Base-by-base conservation (phyloP, 1,140 invertebrate species). In the Drosophila gunungcola region DNA sequence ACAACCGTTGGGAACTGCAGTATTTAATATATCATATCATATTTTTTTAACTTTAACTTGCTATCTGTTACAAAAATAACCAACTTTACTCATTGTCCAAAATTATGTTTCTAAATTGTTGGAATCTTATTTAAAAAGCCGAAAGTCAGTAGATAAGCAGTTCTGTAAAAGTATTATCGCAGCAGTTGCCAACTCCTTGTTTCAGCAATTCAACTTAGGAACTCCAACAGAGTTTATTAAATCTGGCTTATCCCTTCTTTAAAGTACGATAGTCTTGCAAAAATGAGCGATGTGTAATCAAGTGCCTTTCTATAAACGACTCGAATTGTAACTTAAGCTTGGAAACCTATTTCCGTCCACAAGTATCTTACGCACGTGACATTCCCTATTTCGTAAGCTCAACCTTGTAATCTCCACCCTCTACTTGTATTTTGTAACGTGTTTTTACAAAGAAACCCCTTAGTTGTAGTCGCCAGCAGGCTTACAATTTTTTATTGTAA, bases 401-500 rank as follows among this genome's bases (percentile, higher is more conserved):
- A 63, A 60, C 53, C n/a, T 49, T 62, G 45, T 38, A 61, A 72
- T 78, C 45, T 78, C 60, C 36, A n/a, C 25, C 38, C 34, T 29
- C n/a, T 52, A 13, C 54, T 41, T 25, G 21, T 41, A 48, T 70
- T 64, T 73, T 67, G 55, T 64, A 70, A 56, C 29, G 29, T 49
- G 60, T 62, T 60, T 64, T 39, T 64, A 46, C 57, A 68, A 61
- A 60, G 42, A 51, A 53, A 39, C 56, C 21, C 55, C 55, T 41
- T 79, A 80, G 75, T 48, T 65, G 79, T 63, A 75, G 69, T 42
- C 34, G 39, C 38, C 39, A 64, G 27, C 11, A 52, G 53, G 36
- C 51, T 78, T 85, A 68, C 82, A 86, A 68, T 62, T 89, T 88
- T 62, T 73, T 83, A 61, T 76, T 88, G 75, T 83, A 88, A 72